Evolutionary conservation across 2,888 invertebrate genomes (phyloP), one percentile per base, ranked within the genome.

Genomic region (Leptinotarsa juncta): DNA sequence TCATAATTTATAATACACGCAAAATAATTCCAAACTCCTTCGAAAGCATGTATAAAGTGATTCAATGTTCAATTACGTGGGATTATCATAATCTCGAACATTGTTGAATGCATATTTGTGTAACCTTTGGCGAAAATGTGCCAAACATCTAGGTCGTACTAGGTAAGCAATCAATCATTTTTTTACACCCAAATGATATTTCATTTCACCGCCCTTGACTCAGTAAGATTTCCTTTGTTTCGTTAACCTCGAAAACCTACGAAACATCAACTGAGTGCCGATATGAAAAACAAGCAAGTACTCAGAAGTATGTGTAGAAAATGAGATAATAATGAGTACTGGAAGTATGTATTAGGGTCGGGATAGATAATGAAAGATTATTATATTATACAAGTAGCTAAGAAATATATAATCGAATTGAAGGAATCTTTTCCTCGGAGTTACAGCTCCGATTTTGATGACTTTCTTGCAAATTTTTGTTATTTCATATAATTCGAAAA

Each of bases 111-210:
- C 69, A 69, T 69, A 69, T 69, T 69, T 69, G 42, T 51, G 42
- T 70, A 72, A 67, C 67, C 72, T 70, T 42, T 70, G 20, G 51
- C n/a, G 57, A 74, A 72, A 67, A 70, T 72, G 71, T 71, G 74
- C 65, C 74, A 67, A 67, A 74, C 67, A 72, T 70, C 70, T 75
- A 70, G 75, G 75, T 72, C 75, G 48, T 15, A 72, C 42, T 69
- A 72, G 67, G 69, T 69, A 20, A 69, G 69, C 68, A 69, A 75
- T 71, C 74, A 67, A 71, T 75, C 72, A 75, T 71, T 62, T 32
- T 20, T n/a, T 74, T 67, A 74, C 60, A 65, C 67, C 62, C 53
- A 71, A 68, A 53, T 71, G 62, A 65, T 65, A 71, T 18, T 48
- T 20, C 57, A 60, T 10, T 48, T 69, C 23, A 23, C 18, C 18